Conservation (phyloP, 2,113 vertebrate genomes). For the Actenoides lindsayi region DNA sequence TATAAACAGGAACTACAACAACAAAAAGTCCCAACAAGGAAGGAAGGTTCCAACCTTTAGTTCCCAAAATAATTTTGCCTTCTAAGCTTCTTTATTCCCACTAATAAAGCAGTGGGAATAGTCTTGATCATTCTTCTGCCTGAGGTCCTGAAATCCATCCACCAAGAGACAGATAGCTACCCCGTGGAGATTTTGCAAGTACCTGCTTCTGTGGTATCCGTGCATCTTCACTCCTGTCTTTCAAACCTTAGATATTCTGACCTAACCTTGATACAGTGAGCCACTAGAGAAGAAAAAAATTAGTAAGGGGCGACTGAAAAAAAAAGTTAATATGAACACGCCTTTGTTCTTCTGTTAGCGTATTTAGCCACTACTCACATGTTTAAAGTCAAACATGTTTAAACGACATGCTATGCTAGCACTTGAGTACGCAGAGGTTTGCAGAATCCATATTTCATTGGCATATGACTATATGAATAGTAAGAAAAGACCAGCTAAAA, state of each 20-base stretch:
- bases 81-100: background rate
- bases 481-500: background rate
- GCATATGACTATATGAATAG: background rate
- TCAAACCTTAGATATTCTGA: background rate
- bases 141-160: background rate
- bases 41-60: background rate
- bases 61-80: background rate
- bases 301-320: background rate
- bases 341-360: background rate
- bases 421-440: background rate
- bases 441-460: background rate
- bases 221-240: background rate
- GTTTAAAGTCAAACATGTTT: background rate
- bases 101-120: background rate
- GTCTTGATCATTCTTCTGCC: background rate
- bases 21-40: background rate
- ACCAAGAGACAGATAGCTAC: background rate
- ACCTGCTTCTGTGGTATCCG: background rate
- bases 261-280: background rate
- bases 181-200: background rate
- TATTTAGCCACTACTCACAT: background rate
- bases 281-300: background rate
- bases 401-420: background rate
- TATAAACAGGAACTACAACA: background rate
- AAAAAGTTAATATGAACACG: background rate